Evolutionary conservation across 2,113 vertebrate genomes (phyloP), one percentile per base, ranked within the genome.

Genomic region (Microcebus tavaratra): DNA sequence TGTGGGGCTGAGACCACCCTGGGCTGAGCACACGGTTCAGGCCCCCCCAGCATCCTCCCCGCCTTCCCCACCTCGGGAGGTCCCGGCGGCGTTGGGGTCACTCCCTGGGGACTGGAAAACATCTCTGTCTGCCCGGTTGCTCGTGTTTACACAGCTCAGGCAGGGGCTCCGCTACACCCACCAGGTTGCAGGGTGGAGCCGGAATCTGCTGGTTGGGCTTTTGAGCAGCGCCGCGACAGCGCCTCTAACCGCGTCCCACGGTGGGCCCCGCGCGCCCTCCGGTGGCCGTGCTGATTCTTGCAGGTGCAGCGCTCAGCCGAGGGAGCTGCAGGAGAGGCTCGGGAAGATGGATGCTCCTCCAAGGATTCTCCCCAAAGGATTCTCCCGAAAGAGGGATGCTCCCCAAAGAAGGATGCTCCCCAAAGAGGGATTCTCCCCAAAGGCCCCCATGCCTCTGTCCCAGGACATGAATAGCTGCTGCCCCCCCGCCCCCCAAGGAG

Each of bases 221-320:
- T 88, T 53, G 18, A 34, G 18, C 29, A n/a, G 84, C 21, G 13
- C 39, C 9, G 9, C 13, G 0, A 23, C 18, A 10, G 63, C 31
- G 23, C 9, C 79, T 48, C 20, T 4, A 29, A n/a, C 25, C 3
- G 29, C 23, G 21, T 25, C 45, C 88, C 53, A 21, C 3, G 3
- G 27, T 53, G 65, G 87, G 45, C 12, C 90, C 88, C 50, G 2
- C 34, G 72, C 92, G 6, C 96, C 95, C 95, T 67, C 97, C 97
- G 50, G 94, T 87, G 97, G 96, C 61, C 65, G 61, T 65, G 12
- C 21, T 95, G 11, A 68, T 76, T 87, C 97, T 88, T 89, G 65
- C 96, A 91, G 79, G 0, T 68, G 20, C 5, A n/a, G 48, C 31
- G 27, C 50, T 27, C 42, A 36, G 67, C 18, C 3, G 57, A 70